A percentile compares a stretch with the other conserved stretches of the same genome.
Conservation (phyloP, 2,888 invertebrate genomes). For the Eupithecia subumbrata region DNA sequence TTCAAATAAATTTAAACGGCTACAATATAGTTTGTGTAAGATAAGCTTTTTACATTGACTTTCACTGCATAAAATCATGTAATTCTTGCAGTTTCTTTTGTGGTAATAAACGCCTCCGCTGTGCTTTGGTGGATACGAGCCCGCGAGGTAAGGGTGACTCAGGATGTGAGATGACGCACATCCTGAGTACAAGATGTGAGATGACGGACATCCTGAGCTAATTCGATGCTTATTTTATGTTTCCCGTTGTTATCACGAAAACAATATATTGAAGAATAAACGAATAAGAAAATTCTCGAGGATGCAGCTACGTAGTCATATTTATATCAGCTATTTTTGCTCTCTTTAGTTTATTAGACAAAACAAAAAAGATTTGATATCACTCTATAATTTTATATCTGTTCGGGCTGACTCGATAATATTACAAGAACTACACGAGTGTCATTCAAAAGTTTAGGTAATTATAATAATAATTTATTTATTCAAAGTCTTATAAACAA, state of each 20-base stretch:
- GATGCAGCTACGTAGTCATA: too few relatives aligned
- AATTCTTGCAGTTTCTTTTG: neutral
- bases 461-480: too few relatives aligned
- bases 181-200: neutral
- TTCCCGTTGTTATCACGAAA: too few relatives aligned
- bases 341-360: neutral
- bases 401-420: neutral
- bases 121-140: neutral
- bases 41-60: too few relatives aligned
- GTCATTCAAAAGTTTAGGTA: neutral
- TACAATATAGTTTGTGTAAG: too few relatives aligned
- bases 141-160: neutral
- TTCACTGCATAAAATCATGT: too few relatives aligned
- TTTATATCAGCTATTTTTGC: neutral
- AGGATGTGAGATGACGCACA: neutral
- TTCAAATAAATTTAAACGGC: too few relatives aligned
- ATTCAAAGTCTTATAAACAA: too few relatives aligned
- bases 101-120: neutral
- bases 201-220: neutral
- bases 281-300: too few relatives aligned
- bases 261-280: too few relatives aligned
- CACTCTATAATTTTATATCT: neutral
- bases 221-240: neutral
- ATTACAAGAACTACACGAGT: neutral
- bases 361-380: neutral